Evolutionary conservation across 2,888 invertebrate genomes (phyloP).

Genomic region (Chalcosyrphus nemorum): DNA sequence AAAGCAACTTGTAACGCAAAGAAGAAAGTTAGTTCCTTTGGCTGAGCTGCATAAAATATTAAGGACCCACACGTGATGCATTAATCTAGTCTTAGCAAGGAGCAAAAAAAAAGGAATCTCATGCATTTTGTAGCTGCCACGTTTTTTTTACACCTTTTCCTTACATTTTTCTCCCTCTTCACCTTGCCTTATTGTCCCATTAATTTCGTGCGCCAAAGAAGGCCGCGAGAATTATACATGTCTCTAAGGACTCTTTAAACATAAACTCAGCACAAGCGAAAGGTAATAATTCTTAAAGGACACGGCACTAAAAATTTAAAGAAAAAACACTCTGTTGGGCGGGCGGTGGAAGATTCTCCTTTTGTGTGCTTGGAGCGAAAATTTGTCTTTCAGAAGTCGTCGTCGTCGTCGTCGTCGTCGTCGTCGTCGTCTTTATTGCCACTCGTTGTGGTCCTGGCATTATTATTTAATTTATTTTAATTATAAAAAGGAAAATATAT

Average conservation of each 20-base stretch:
- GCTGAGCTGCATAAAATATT: not conserved
- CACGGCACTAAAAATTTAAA: not conserved
- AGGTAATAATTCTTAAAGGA: not conserved
- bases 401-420: no score
- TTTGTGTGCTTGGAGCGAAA: not conserved
- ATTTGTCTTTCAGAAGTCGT: not conserved
- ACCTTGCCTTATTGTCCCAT: slow-evolving; percentile 13
- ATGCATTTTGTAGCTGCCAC: slow-evolving; percentile 1
- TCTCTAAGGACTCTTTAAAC: slow-evolving; percentile 1
- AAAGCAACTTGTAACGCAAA: slow-evolving; percentile 1
- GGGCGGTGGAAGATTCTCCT: no score
- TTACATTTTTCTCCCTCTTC: not conserved
- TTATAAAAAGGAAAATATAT: no score
- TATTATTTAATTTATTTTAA: no score
- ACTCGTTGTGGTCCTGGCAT: no score
- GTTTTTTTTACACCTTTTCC: not conserved
- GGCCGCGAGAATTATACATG: not conserved
- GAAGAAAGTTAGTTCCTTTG: not conserved
- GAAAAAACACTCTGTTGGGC: not conserved
- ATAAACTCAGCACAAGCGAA: not conserved
- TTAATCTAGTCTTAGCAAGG: not conserved
- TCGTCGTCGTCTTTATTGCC: no score
- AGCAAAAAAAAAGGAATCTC: not conserved
- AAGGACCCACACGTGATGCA: slow-evolving; percentile 25
- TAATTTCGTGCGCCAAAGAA: not conserved